A percentile compares a stretch with the other conserved stretches of the same genome.
Evolutionary conservation across 2,113 vertebrate species (phyloP).

Genomic region (Recurvirostra avosetta): DNA sequence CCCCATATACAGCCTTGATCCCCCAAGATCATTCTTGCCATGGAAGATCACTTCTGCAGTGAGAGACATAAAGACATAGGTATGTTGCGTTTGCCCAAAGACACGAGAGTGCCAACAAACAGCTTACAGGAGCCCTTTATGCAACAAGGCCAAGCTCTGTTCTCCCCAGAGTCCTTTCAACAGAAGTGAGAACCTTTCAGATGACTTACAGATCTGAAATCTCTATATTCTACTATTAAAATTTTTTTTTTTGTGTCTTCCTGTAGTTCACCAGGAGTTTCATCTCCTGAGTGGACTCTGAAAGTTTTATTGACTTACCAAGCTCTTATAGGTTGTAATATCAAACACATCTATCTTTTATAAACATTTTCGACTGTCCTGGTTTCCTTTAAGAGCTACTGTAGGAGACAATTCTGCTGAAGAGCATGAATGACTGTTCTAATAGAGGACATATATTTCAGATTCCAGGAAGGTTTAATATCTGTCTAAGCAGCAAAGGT

Average conservation of each 20-base stretch:
- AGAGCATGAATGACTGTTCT: background rate
- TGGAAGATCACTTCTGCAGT: background rate
- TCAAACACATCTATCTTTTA: background rate
- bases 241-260: background rate
- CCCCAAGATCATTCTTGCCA: background rate
- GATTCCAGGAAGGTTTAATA: conserved; percentile 13
- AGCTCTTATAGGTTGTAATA: background rate
- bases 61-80: background rate
- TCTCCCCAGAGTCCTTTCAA: background rate
- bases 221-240: background rate
- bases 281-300: background rate
- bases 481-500: background rate
- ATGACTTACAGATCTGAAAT: background rate
- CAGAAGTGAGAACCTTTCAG: background rate
- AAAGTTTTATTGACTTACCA: background rate
- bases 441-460: background rate
- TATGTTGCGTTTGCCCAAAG: background rate
- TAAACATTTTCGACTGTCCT: background rate
- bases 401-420: background rate
- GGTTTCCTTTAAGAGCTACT: background rate
- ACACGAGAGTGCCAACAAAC: background rate
- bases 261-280: background rate
- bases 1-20: fast-evolving
- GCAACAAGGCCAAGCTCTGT: background rate
- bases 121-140: background rate